Conservation (phyloP, 2,113 vertebrate species). For the Sakesphorus luctuosus region DNA sequence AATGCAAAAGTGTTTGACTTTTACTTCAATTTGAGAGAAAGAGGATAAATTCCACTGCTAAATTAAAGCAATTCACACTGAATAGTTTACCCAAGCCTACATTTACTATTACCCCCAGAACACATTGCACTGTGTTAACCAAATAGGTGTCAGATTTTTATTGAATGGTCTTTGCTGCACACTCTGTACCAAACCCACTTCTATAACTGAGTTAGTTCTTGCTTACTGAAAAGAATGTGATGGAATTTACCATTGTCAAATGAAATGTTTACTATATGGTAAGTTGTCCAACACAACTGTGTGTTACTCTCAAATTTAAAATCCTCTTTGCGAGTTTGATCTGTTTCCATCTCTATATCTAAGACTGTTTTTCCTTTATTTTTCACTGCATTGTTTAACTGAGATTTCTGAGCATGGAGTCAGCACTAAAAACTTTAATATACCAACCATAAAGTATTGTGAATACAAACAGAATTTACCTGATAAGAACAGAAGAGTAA, state of each 20-base stretch:
- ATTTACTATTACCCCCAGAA: not conserved
- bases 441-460: not conserved
- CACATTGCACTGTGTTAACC: not conserved
- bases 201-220: not conserved
- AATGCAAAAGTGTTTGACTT: not conserved
- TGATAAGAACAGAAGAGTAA: not conserved
- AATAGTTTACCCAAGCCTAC: not conserved
- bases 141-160: not conserved
- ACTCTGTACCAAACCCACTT: not conserved
- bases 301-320: not conserved
- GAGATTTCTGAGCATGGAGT: not conserved
- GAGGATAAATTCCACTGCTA: not conserved
- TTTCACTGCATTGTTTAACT: not conserved
- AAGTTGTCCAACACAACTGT: not conserved
- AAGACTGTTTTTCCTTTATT: not conserved
- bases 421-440: not conserved
- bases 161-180: not conserved
- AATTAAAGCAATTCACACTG: not conserved
- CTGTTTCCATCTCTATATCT: not conserved
- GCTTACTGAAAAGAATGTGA: not conserved
- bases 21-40: not conserved
- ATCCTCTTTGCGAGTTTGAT: not conserved
- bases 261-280: not conserved
- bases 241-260: not conserved
- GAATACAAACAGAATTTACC: not conserved